These are phyloP conservation scores for Dioctria rufipes DNA, from an alignment of 2,888 invertebrate species.

Conservation along the genomic window DNA sequence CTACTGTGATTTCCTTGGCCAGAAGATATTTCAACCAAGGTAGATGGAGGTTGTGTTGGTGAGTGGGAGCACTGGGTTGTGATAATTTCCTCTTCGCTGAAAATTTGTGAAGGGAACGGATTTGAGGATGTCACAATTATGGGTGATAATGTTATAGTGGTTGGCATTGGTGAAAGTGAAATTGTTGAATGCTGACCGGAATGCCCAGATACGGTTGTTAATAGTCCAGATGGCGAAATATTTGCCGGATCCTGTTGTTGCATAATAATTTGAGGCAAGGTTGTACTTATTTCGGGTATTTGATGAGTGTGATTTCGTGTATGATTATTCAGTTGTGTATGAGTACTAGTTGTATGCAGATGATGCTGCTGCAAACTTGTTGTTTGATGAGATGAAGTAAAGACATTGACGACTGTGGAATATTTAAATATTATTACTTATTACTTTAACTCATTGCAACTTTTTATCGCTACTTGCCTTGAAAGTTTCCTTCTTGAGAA, in stretches of 20 bases:
- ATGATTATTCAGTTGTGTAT: slow-evolving; percentile 37
- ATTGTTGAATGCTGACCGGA: slow-evolving; percentile 39
- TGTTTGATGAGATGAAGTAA: slow-evolving; percentile 61
- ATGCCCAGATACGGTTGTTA: slow-evolving; percentile 56
- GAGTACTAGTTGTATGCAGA: slow-evolving; percentile 4
- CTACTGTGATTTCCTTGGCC: slow-evolving; percentile 30
- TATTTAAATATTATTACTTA: neutral
- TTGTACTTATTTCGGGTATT: slow-evolving; percentile 62
- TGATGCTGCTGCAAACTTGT: slow-evolving; percentile 15
- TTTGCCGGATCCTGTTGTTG: slow-evolving; percentile 60
- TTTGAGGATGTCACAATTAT: slow-evolving; percentile 66
- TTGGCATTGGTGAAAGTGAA: slow-evolving; percentile 12
- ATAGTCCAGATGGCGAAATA: slow-evolving; percentile 42
- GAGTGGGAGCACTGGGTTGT: slow-evolving; percentile 43
- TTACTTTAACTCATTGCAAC: neutral
- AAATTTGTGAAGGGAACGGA: slow-evolving; percentile 61
- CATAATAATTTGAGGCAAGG: slow-evolving; percentile 62
- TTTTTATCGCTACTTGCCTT: slow-evolving; percentile 63
- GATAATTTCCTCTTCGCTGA: slow-evolving; percentile 58
- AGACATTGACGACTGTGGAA: slow-evolving; percentile 66
- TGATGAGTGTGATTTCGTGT: slow-evolving; percentile 56
- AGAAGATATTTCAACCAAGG: slow-evolving; percentile 38
- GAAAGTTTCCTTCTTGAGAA: slow-evolving; percentile 67
- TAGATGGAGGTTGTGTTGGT: slow-evolving; percentile 25
- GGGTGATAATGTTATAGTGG: slow-evolving; percentile 62